Conservation (phyloP, 2,888 invertebrate species). For the Sarcophaga carnaria region DNA sequence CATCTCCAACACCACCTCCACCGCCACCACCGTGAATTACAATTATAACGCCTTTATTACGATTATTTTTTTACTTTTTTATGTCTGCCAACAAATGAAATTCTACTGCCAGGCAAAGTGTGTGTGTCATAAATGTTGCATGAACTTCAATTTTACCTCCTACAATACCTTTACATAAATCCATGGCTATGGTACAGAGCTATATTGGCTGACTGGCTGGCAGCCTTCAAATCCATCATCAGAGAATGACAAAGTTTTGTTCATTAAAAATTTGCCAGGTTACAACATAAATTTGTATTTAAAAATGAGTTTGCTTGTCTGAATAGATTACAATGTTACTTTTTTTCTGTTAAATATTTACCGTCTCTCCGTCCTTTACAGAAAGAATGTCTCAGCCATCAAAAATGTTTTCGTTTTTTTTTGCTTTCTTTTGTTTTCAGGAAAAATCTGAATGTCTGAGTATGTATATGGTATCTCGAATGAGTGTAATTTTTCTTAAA, state of each 20-base stretch:
- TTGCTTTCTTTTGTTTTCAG: slow-evolving; percentile 6
- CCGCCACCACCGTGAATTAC: neutral
- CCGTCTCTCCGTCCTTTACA: neutral
- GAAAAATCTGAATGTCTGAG: slow-evolving; percentile 59
- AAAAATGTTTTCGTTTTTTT: neutral
- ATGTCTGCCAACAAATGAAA: slow-evolving; percentile 18
- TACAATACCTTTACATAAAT: neutral
- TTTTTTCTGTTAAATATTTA: slow-evolving; percentile 31
- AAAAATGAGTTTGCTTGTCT: slow-evolving; percentile 76
- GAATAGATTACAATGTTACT: slow-evolving; percentile 64
- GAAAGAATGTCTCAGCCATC: no score
- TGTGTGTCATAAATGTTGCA: slow-evolving; percentile 45
- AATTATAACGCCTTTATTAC: neutral
- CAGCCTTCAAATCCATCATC: slow-evolving; percentile 59
- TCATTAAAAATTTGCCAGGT: slow-evolving; percentile 71
- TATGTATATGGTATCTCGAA: slow-evolving; percentile 46
- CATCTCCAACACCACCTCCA: no score
- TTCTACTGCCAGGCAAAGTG: neutral
- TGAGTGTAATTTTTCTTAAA: slow-evolving; percentile 69
- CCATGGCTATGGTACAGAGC: neutral
- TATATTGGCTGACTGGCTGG: neutral
- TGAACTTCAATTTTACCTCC: slow-evolving; percentile 52
- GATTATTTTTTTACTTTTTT: neutral
- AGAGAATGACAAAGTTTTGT: slow-evolving; percentile 69
- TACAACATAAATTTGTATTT: slow-evolving; percentile 80